phyloP scores from a whole-genome alignment of 2,888 invertebrate genomes.

The Acleris sparsana region DNA sequence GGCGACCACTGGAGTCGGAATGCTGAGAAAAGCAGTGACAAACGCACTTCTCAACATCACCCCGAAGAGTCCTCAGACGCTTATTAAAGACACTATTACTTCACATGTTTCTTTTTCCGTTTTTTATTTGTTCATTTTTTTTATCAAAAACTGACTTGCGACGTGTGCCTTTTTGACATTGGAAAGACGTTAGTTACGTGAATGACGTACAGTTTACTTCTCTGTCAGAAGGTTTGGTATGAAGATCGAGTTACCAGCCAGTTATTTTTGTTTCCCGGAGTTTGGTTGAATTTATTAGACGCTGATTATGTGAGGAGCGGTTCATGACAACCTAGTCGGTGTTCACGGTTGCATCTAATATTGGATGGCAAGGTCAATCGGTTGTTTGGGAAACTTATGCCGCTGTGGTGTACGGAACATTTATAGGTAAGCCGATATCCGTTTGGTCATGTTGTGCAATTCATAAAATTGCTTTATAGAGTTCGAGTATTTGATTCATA shows the following conservation, averaged over 20 bases:
- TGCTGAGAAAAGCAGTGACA: constrained; percentile 66
- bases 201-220: constrained; percentile 40
- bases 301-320: constrained; percentile 26
- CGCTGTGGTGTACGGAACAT: not conserved
- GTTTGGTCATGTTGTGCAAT: constrained; percentile 1
- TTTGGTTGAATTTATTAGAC: constrained; percentile 34
- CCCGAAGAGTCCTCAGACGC: constrained; percentile 53
- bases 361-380: constrained; percentile 11
- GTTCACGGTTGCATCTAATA: constrained; percentile 13
- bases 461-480: not conserved
- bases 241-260: constrained; percentile 22
- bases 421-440: not conserved
- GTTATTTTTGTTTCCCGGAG: constrained; percentile 25
- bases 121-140: constrained; percentile 42
- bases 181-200: constrained; percentile 16
- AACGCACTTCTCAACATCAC: constrained; percentile 71
- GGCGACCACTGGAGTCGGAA: constrained; percentile 66
- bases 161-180: constrained; percentile 8
- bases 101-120: constrained; percentile 47
- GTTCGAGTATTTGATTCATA: too few species aligned
- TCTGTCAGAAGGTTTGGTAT: constrained; percentile 38
- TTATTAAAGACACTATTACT: constrained; percentile 51
- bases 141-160: constrained; percentile 30
- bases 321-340: constrained; percentile 27
- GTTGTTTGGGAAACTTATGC: not conserved